Evolutionary conservation across 2,888 invertebrate genomes (phyloP).

Genomic region (Torymus aiolomorphi): DNA sequence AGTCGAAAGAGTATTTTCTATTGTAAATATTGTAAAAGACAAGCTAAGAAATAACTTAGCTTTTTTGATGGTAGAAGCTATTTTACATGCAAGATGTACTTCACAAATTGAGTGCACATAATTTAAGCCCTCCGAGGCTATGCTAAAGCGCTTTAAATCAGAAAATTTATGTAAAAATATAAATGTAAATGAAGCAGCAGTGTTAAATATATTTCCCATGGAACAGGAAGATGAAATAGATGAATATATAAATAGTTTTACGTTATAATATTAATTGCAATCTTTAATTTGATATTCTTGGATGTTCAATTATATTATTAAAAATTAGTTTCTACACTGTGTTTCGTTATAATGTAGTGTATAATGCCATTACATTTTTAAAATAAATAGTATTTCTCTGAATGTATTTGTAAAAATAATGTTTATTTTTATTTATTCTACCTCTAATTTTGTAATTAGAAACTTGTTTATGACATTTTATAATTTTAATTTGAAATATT

Average conservation of each 20-base stretch:
- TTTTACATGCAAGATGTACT: not conserved
- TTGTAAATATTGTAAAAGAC: constrained; percentile 1
- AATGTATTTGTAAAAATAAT: too few species aligned
- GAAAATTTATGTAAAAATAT: not conserved
- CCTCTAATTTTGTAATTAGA: too few species aligned
- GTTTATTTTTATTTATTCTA: too few species aligned
- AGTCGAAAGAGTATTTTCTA: constrained; percentile 6
- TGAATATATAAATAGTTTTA: too few species aligned
- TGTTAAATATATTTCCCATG: not conserved
- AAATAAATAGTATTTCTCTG: too few species aligned
- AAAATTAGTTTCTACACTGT: too few species aligned
- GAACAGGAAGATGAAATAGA: too few species aligned
- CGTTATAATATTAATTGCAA: not conserved
- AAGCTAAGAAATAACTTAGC: constrained; percentile 10
- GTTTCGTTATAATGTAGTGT: too few species aligned
- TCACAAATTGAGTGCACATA: not conserved
- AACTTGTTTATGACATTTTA: too few species aligned
- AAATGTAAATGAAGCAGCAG: not conserved
- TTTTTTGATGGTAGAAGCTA: not conserved
- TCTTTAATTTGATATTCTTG: not conserved
- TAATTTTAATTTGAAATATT: too few species aligned
- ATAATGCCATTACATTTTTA: too few species aligned
- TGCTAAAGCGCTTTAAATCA: not conserved
- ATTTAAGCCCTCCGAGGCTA: not conserved
- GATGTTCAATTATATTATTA: too few species aligned